Evolutionary conservation across 2,113 vertebrate species (phyloP), one percentile per base, ranked within the genome.

Genomic region (Cisticola juncidis): DNA sequence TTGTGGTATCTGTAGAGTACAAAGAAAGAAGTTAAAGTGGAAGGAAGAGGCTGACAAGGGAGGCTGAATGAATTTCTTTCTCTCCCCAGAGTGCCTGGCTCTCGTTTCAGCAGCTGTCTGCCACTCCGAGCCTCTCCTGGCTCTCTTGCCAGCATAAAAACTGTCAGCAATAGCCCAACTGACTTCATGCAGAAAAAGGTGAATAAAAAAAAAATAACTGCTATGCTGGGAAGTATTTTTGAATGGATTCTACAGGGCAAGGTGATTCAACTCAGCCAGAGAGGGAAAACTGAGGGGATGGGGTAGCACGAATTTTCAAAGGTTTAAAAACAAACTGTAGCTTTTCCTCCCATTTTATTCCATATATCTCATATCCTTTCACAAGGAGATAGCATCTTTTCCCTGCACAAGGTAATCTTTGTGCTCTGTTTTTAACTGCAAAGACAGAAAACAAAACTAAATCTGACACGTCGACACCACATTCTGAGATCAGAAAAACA

Each of bases 21-120:
- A 65, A 82, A 92, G 45, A 83, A 85, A 85, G 50, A 80, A 36
- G 42, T 70, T 83, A 66, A 21, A 80, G 45, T 64, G 31, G 14
- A 66, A 33, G 38, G 51, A 88, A 93, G 47, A 90, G 60, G 38
- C 1, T 66, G 47, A 78, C 88, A 66, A 68, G 26, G 42, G 31
- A 87, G 65, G 60, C 3, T 83, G 72, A 88, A 91, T 85, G 26
- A 90, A 85, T 81, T 74, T 76, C 29, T 70, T 85, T 87, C 47
- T 93, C 28, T 82, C 68, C 31, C 45, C 25, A 42, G 76, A 92
- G 81, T 60, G 47, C 47, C 72, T 88, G 35, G 47, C 71, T 95
- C 71, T 82, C 56, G 47, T 86, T 88, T 90, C 90, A 92, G 79
- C 87, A 86, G 51, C 85, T 74, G 33, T 93, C 94, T 95, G 85